Conservation (phyloP, 2,888 invertebrate species). For the Parnassius orleans region DNA sequence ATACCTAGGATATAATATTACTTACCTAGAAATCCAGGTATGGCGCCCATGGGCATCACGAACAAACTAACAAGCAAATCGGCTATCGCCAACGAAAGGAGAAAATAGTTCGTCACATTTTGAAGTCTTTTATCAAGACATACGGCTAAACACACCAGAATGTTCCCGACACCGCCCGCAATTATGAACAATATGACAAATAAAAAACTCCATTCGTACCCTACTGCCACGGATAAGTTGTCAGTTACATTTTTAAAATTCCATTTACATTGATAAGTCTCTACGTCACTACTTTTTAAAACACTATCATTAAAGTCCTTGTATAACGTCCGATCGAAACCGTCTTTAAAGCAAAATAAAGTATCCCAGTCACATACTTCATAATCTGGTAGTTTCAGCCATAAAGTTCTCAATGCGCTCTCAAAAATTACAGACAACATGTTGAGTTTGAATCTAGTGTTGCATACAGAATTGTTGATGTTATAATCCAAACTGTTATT, state of each 20-base stretch:
- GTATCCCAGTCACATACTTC: conserved; percentile 58
- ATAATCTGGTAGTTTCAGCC: conserved; percentile 61
- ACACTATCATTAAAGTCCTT: conserved; percentile 48
- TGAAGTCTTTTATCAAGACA: conserved; percentile 93
- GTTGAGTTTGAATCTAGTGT: conserved; percentile 67
- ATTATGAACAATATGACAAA: conserved; percentile 92
- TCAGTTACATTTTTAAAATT: conserved; percentile 52
- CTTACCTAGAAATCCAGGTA: conserved; percentile 96
- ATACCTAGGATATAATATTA: neutral
- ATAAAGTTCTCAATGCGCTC: conserved; percentile 64
- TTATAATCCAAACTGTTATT: conserved; percentile 51
- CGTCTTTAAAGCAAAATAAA: conserved; percentile 56
- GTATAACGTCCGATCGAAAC: conserved; percentile 62
- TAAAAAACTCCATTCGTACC: conserved; percentile 91
- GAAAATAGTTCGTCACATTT: conserved; percentile 97
- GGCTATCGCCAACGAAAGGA: conserved; percentile 95
- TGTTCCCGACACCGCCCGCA: conserved; percentile 94
- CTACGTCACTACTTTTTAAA: conserved; percentile 39
- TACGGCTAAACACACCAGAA: conserved; percentile 96
- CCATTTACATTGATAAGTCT: conserved; percentile 66
- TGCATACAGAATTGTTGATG: conserved; percentile 61
- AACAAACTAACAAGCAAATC: conserved; percentile 95
- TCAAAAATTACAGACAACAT: conserved; percentile 63
- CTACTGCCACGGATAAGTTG: conserved; percentile 41
- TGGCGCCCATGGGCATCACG: conserved; percentile 97